Percentiles rank a stretch among this genome's conserved stretches.
Evolutionary conservation across 2,113 vertebrate species (phyloP).

Genomic region (Zosterops hypoxanthus): DNA sequence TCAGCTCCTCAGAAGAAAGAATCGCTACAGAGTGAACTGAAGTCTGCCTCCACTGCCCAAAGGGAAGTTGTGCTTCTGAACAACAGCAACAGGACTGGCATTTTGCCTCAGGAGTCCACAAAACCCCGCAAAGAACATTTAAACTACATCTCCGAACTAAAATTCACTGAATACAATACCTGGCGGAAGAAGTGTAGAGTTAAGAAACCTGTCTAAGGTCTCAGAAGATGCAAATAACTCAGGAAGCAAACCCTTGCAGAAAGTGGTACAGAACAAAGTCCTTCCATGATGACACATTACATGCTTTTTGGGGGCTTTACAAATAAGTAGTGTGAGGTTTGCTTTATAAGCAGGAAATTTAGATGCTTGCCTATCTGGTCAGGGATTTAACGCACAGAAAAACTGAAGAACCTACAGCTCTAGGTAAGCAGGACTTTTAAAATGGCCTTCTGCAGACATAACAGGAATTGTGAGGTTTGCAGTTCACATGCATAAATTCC

Average conservation of each 20-base stretch:
- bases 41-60: background rate
- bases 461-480: background rate
- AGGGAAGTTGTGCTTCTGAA: background rate
- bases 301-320: background rate
- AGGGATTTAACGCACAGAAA: background rate
- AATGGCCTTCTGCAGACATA: background rate
- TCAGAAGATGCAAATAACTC: background rate
- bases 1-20: background rate
- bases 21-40: background rate
- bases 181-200: background rate
- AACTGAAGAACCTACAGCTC: background rate
- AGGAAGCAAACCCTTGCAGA: background rate
- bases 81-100: background rate
- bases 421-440: background rate
- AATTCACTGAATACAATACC: background rate
- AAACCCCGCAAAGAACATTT: background rate
- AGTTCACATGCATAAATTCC: background rate
- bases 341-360: background rate
- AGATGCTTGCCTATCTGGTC: background rate
- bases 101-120: background rate
- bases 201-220: background rate
- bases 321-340: background rate
- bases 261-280: background rate
- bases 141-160: background rate
- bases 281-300: rapidly evolving